phyloP scores from a whole-genome alignment of 1,140 invertebrate species.

The Procambarus clarkii region DNA sequence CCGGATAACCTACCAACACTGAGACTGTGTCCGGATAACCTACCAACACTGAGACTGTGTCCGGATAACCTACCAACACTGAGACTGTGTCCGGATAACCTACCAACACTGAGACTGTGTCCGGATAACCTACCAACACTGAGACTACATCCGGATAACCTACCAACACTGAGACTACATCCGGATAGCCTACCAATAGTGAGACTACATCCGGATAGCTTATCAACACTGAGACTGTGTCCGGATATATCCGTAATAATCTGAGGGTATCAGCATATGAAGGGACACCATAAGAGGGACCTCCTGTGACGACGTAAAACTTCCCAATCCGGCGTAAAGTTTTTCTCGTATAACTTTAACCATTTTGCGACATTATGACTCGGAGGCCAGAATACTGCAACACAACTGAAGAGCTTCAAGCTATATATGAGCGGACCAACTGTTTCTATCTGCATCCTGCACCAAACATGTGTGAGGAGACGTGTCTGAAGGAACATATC shows the following conservation, averaged over 20 bases:
- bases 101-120: too few relatives aligned
- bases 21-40: too few relatives aligned
- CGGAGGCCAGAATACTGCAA: not conserved
- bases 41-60: too few relatives aligned
- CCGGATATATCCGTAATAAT: not conserved
- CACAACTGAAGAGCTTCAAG: not conserved
- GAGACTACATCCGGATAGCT: not conserved
- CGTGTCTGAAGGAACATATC: too few relatives aligned
- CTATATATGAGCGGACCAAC: not conserved
- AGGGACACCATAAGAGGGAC: not conserved
- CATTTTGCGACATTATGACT: not conserved
- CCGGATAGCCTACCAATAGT: too few relatives aligned
- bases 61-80: too few relatives aligned
- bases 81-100: too few relatives aligned
- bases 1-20: too few relatives aligned
- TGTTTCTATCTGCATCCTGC: not conserved
- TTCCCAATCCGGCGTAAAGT: not conserved
- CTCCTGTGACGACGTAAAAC: not conserved
- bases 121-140: too few relatives aligned
- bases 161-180: too few relatives aligned
- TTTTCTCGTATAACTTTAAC: slow-evolving; percentile 5
- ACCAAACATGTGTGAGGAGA: too few relatives aligned
- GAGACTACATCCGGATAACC: too few relatives aligned
- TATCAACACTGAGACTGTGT: not conserved
- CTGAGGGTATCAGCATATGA: not conserved